Evolutionary conservation across 2,113 vertebrate genomes (phyloP).

Genomic region (Piprites chloris): DNA sequence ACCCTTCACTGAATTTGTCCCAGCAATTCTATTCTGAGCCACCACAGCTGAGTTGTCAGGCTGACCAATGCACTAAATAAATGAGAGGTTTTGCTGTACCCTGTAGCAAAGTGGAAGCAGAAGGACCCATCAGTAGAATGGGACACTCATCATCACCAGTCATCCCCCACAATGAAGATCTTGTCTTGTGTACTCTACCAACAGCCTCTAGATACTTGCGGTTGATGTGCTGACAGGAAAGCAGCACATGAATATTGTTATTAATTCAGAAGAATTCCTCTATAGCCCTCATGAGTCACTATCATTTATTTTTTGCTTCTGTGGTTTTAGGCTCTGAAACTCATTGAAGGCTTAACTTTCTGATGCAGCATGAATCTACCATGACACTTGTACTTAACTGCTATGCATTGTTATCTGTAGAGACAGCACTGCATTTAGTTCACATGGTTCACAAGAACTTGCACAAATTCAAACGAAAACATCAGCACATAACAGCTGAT

Average conservation of each 20-base stretch:
- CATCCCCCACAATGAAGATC: background rate
- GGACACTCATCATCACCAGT: background rate
- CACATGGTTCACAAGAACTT: background rate
- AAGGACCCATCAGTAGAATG: background rate
- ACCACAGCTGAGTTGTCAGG: background rate
- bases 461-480: background rate
- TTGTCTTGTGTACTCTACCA: background rate
- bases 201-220: background rate
- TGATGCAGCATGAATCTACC: background rate
- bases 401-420: background rate
- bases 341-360: background rate
- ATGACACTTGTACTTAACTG: background rate
- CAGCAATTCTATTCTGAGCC: background rate
- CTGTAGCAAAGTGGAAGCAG: background rate
- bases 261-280: constrained; percentile 10
- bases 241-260: background rate
- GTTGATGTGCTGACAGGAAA: background rate
- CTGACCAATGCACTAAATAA: background rate
- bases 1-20: background rate
- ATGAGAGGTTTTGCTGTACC: background rate
- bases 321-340: background rate
- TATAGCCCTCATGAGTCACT: background rate
- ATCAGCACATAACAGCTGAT: background rate
- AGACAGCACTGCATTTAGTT: background rate
- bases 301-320: background rate